Evolutionary conservation across 2,113 vertebrate species (phyloP).

Genomic region (Laterallus jamaicensis): DNA sequence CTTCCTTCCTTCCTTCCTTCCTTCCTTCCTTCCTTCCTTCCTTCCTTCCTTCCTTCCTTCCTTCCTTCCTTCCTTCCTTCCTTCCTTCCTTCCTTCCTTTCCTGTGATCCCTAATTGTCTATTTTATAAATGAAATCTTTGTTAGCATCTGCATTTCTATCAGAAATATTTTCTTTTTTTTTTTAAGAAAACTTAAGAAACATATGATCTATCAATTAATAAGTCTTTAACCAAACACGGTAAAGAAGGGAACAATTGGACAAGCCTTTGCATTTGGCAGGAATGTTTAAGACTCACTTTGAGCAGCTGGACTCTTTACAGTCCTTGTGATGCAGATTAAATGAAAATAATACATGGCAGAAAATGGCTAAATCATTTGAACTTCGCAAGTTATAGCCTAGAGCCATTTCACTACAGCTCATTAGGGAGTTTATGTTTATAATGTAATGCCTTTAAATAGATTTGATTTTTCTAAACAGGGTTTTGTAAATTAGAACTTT

Average conservation of each 20-base stretch:
- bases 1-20: background rate
- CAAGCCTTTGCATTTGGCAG: slow-evolving; percentile 59
- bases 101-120: background rate
- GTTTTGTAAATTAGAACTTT: slow-evolving; percentile 80
- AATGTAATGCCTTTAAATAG: slow-evolving; percentile 79
- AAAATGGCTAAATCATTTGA: slow-evolving; percentile 75
- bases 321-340: slow-evolving; percentile 73
- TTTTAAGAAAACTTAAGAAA: background rate
- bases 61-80: background rate
- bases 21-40: background rate
- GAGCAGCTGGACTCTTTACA: slow-evolving; percentile 78
- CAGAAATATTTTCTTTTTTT: background rate
- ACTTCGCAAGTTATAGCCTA: slow-evolving; percentile 75
- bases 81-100: background rate
- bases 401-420: slow-evolving; percentile 76
- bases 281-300: slow-evolving; percentile 54
- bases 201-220: slow-evolving; percentile 57
- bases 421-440: slow-evolving; percentile 82
- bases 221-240: slow-evolving; percentile 43
- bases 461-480: slow-evolving; percentile 75
- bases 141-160: background rate
- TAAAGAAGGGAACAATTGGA: slow-evolving; percentile 57
- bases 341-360: slow-evolving; percentile 73
- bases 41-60: background rate
- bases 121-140: background rate